Evolutionary conservation across 2,797 vertebrate genomes (phyloP).

Genomic region (Periophthalmus magnuspinnatus): DNA sequence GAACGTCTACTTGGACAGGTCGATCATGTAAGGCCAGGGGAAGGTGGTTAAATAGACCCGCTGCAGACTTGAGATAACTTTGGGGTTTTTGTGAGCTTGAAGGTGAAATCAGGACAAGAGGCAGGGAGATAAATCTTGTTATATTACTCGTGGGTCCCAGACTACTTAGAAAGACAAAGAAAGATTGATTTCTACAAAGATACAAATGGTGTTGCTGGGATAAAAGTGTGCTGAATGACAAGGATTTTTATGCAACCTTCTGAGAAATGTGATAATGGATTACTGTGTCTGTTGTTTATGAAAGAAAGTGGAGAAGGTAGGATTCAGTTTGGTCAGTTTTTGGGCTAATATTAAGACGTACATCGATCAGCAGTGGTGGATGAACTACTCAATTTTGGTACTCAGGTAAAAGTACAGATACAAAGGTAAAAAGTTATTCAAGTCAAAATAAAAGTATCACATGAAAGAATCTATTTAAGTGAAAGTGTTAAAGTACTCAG

Average conservation of each 20-base stretch:
- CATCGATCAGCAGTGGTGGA: too few relatives aligned
- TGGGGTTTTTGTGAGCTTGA: neutral
- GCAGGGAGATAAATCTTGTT: slow-evolving; percentile 5
- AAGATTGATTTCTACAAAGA: neutral
- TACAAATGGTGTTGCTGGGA: neutral
- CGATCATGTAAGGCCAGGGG: slow-evolving; percentile 25
- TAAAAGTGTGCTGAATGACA: neutral
- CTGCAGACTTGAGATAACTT: slow-evolving; percentile 3
- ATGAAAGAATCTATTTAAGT: too few relatives aligned
- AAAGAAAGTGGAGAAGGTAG: neutral
- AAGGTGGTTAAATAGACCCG: slow-evolving; percentile 26
- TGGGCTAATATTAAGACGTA: neutral
- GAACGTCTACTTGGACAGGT: slow-evolving; percentile 25
- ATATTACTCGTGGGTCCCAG: slow-evolving; percentile 5
- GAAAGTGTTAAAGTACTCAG: too few relatives aligned
- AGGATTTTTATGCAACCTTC: neutral
- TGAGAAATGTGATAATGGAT: neutral
- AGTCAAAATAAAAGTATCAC: too few relatives aligned
- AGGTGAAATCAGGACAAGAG: slow-evolving; percentile 6
- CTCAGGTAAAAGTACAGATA: too few relatives aligned
- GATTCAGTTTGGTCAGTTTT: neutral
- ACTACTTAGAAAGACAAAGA: slow-evolving; percentile 4
- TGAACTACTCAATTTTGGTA: too few relatives aligned
- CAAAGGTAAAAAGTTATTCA: too few relatives aligned
- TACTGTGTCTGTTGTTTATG: neutral